A percentile compares a stretch with the other conserved stretches of the same genome.
phyloP scores from a whole-genome alignment of 2,888 invertebrate species.

The Orgyia antiqua region DNA sequence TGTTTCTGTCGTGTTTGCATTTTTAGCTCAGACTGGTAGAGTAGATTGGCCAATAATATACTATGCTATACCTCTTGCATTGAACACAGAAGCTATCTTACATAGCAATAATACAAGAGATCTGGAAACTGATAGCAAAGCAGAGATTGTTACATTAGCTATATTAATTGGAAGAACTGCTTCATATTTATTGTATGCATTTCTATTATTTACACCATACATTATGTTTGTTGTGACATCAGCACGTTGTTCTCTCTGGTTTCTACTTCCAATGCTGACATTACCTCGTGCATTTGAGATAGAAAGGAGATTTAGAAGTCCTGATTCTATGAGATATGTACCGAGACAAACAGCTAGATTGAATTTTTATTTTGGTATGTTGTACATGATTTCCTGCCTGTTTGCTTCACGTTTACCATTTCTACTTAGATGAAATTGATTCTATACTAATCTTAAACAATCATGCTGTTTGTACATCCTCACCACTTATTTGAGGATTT shows the following conservation, averaged over 20 bases:
- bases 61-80: slow-evolving; percentile 94
- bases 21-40: slow-evolving; percentile 93
- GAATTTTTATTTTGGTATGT: slow-evolving; percentile 93
- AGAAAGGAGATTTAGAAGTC: slow-evolving; percentile 91
- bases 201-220: slow-evolving; percentile 93
- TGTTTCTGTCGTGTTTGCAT: slow-evolving; percentile 94
- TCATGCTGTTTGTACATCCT: too few relatives aligned
- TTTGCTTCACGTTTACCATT: slow-evolving; percentile 82
- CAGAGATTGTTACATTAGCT: slow-evolving; percentile 96
- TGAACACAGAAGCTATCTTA: slow-evolving; percentile 96
- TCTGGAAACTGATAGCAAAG: slow-evolving; percentile 90
- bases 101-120: slow-evolving; percentile 97
- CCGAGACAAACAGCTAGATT: slow-evolving; percentile 93
- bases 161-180: slow-evolving; percentile 94
- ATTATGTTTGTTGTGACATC: slow-evolving; percentile 92
- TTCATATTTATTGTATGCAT: slow-evolving; percentile 93
- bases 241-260: slow-evolving; percentile 91
- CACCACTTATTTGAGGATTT: slow-evolving; percentile 9
- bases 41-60: slow-evolving; percentile 94
- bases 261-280: slow-evolving; percentile 91
- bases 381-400: slow-evolving; percentile 91
- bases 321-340: slow-evolving; percentile 87
- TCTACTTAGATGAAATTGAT: slow-evolving; percentile 52
- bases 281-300: slow-evolving; percentile 92
- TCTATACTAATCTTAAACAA: too few relatives aligned